Evolutionary conservation across 2,797 vertebrate genomes (phyloP).

Genomic region (Telmatherina bonti): DNA sequence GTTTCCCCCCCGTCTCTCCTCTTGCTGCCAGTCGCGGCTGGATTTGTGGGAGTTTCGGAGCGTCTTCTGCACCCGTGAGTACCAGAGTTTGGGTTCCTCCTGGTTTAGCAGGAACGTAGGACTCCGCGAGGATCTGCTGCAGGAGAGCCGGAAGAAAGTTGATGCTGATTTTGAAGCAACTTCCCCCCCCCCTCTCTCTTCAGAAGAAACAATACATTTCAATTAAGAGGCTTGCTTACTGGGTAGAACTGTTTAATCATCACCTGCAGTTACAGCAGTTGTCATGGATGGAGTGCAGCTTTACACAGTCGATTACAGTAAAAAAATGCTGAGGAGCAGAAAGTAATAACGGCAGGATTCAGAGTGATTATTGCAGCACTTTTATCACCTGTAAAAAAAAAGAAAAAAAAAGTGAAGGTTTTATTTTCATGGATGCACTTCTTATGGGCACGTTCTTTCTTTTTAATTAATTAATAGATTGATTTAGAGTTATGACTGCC

Average conservation of each 20-base stretch:
- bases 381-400: not conserved
- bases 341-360: not conserved
- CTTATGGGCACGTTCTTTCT: not conserved
- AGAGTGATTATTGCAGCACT: not conserved
- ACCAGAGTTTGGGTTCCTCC: constrained; percentile 49
- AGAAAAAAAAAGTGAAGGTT: too few relatives aligned
- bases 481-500: not conserved
- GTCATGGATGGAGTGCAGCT: constrained; percentile 17
- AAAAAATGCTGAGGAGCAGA: constrained; percentile 15
- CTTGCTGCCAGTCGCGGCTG: constrained; percentile 48
- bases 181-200: not conserved
- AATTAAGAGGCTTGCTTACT: constrained; percentile 8
- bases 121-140: constrained; percentile 49
- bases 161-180: constrained; percentile 39
- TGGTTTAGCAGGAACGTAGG: constrained; percentile 15
- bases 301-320: constrained; percentile 8
- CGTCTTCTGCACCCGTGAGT: constrained; percentile 77
- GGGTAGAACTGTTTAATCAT: constrained; percentile 1
- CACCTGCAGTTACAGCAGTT: constrained; percentile 6
- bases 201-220: constrained; percentile 6
- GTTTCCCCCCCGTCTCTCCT: constrained; percentile 7
- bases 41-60: constrained; percentile 62
- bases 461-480: not conserved
- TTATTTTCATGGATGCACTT: not conserved
- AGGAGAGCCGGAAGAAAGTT: constrained; percentile 65